A percentile compares a stretch with the other conserved stretches of the same genome.
Conservation (phyloP, 2,113 vertebrate genomes). For the Microcebus jonahi region DNA sequence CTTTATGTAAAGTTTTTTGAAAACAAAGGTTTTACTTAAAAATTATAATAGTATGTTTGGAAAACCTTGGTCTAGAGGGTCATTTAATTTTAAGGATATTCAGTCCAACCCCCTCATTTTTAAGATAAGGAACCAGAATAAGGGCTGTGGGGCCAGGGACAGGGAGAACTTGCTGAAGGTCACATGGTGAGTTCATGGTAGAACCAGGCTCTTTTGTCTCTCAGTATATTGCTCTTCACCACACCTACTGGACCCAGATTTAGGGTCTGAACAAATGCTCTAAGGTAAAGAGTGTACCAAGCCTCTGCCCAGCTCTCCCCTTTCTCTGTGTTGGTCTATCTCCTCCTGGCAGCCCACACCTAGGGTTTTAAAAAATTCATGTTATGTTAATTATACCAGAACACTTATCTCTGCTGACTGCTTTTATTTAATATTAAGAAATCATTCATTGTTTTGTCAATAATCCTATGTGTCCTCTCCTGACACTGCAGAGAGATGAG, state of each 20-base stretch:
- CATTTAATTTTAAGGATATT: slow-evolving; percentile 12
- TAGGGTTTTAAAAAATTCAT: not conserved
- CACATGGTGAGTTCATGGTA: not conserved
- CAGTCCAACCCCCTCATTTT: not conserved
- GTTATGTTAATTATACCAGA: slow-evolving; percentile 36
- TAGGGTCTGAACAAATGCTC: not conserved
- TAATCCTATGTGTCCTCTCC: not conserved
- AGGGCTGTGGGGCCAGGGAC: not conserved
- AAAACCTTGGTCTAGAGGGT: not conserved
- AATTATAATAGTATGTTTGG: not conserved
- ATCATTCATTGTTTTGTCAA: slow-evolving; percentile 33
- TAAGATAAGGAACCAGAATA: not conserved
- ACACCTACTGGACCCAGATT: not conserved
- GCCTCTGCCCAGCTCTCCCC: not conserved
- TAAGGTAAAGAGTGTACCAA: not conserved
- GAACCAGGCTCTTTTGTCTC: not conserved
- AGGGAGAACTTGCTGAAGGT: not conserved
- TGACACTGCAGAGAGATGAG: not conserved
- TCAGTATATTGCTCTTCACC: not conserved
- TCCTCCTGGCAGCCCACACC: not conserved
- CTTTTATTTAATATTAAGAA: slow-evolving; percentile 10
- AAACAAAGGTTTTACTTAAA: slow-evolving; percentile 14
- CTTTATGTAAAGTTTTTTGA: not conserved
- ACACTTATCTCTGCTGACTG: not conserved
- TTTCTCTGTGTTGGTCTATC: not conserved